phyloP scores from a whole-genome alignment of 2,888 invertebrate species.

The Diloba caeruleocephala region DNA sequence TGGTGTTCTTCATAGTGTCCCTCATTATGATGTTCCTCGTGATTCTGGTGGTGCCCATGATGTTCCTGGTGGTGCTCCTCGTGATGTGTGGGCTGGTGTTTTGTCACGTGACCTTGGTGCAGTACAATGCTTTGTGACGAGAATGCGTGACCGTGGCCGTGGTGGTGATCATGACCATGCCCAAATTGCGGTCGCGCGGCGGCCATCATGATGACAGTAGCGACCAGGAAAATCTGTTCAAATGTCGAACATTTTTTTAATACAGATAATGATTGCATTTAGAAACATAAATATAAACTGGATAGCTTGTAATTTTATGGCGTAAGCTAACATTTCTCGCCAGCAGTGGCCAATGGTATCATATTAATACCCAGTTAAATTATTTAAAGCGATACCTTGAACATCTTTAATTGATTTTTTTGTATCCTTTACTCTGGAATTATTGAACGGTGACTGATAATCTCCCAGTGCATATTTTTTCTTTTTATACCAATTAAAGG shows the following conservation, averaged over 20 bases:
- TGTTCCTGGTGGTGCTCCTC: no score
- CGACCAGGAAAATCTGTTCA: conserved; percentile 20
- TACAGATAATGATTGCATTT: not conserved
- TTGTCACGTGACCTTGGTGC: conserved; percentile 60
- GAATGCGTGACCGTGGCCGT: conserved; percentile 62
- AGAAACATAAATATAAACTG: no score
- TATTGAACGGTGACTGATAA: conserved; percentile 29
- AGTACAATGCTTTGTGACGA: conserved; percentile 67
- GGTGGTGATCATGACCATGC: conserved; percentile 46
- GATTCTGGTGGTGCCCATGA: no score
- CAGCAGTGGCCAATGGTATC: no score
- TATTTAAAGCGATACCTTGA: conserved; percentile 19
- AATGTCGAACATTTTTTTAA: no score
- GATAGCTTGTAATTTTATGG: not conserved
- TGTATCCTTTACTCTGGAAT: conserved; percentile 6
- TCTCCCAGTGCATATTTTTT: not conserved
- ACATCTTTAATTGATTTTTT: conserved; percentile 41
- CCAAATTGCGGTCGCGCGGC: conserved; percentile 42
- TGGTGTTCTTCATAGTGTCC: no score
- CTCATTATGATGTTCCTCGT: no score
- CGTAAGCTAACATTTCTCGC: not conserved
- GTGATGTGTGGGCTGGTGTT: no score
- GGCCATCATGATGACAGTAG: conserved; percentile 32
- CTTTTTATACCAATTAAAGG: conserved; percentile 40
- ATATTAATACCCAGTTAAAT: no score